Evolutionary conservation across 2,888 invertebrate genomes (phyloP), one percentile per base, ranked within the genome.

Genomic region (Callinectes sapidus): DNA sequence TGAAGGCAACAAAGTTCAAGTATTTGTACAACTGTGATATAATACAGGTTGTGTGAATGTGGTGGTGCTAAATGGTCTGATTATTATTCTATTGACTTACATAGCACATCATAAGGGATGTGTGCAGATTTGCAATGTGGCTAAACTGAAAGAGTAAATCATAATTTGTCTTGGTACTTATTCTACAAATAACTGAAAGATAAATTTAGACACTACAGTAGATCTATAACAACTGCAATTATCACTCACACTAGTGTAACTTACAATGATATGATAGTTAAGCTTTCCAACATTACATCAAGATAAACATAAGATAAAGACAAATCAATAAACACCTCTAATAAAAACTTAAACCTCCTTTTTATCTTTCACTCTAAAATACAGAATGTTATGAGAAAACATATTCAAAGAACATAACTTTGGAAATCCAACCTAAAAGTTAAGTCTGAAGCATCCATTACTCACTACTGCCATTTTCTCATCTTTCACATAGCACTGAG

Each of bases 71-170:
- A 32, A 81, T 14, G 3, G 32, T 35, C 32, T 14, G 81, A 81
- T 81, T 35, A 81, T 81, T 35, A 81, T 81, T 81, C 14, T 32
- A 35, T 81, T 35, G 81, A 81, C 35, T 81, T 81, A 81, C 81
- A 81, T 23, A 35, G 18, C 35, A 35, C 81, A 81, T 32, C 32
- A 81, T 81, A 81, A 81, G 81, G 14, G 81, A 35, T 81, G 81
- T 81, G 81, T 81, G 81, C 35, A 81, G 81, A 32, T 81, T 81
- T 81, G 81, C 81, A 35, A 81, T 81, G 35, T 32, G 81, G 81
- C 81, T 81, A 81, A 81, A 81, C 81, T 81, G 81, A 81, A 81
- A 81, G 28, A 81, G 81, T 18, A 81, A 81, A 35, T 35, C 3
- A 35, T 35, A 32, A 81, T 81, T 81, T 81, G 18, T 61, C 23